Evolutionary conservation across 2,888 invertebrate species (phyloP).

Genomic region (Charanyca ferruginea): DNA sequence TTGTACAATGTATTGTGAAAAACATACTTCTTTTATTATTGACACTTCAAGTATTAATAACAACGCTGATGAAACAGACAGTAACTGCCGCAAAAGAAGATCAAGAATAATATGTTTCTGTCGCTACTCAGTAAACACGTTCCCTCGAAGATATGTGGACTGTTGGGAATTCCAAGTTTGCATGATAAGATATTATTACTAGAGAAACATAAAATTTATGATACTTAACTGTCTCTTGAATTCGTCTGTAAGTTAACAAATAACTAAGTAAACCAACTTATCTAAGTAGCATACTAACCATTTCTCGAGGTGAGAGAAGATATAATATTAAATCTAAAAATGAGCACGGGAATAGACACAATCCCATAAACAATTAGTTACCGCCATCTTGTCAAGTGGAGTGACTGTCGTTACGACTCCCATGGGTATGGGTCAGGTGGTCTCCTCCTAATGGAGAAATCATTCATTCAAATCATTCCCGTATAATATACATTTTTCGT

Average conservation of each 20-base stretch:
- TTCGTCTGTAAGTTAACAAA: not conserved
- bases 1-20: not conserved
- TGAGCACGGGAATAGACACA: slow-evolving; percentile 1
- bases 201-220: no score
- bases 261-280: not conserved
- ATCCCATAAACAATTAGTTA: slow-evolving; percentile 9
- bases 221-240: not conserved
- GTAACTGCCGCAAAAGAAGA: slow-evolving; percentile 6
- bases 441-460: not conserved
- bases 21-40: not conserved
- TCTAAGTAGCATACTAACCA: no score
- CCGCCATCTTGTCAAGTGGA: slow-evolving; percentile 13
- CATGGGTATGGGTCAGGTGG: not conserved
- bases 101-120: slow-evolving; percentile 18
- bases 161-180: slow-evolving; percentile 7
- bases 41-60: not conserved
- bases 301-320: not conserved
- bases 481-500: slow-evolving; percentile 5
- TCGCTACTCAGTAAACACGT: not conserved
- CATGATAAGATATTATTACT: not conserved
- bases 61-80: slow-evolving; percentile 5
- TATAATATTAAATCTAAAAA: not conserved
- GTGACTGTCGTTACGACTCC: not conserved
- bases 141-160: not conserved
- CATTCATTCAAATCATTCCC: not conserved